phyloP scores from a whole-genome alignment of 2,113 vertebrate species.

The Xyrauchen texanus region DNA sequence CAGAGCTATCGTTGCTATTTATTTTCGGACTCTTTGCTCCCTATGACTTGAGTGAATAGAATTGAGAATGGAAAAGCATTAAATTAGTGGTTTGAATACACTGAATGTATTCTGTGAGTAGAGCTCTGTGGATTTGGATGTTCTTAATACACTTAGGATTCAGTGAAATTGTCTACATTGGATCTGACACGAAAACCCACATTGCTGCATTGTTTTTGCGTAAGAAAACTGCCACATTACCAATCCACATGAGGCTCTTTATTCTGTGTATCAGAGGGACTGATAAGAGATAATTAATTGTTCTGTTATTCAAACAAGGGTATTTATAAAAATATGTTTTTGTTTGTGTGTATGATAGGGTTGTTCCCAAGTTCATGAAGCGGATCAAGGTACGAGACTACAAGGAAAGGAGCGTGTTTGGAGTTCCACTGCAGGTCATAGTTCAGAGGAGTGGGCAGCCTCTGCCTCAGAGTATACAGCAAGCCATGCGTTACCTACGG shows the following conservation, averaged over 20 bases:
- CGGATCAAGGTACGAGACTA: constrained; percentile 95
- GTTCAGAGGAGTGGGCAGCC: constrained; percentile 94
- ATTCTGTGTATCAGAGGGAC: too few relatives aligned
- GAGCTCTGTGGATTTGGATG: too few relatives aligned
- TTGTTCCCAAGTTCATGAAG: constrained; percentile 99
- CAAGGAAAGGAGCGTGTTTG: constrained; percentile 92
- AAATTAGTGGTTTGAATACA: too few relatives aligned
- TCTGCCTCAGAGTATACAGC: constrained; percentile 93
- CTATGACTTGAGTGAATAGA: background rate
- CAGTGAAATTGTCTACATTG: too few relatives aligned
- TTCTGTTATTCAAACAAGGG: background rate
- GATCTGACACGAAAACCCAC: too few relatives aligned
- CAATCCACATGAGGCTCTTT: too few relatives aligned
- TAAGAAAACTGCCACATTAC: too few relatives aligned
- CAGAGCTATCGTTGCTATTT: background rate
- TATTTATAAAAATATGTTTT: background rate
- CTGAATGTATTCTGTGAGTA: too few relatives aligned
- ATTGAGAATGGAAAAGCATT: too few relatives aligned
- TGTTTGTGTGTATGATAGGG: constrained; percentile 77
- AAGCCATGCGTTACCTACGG: constrained; percentile 89
- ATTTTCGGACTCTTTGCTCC: background rate
- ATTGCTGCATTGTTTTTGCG: too few relatives aligned
- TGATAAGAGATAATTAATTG: too few relatives aligned
- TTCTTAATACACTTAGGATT: too few relatives aligned
- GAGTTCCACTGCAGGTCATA: constrained; percentile 91